Base-by-base conservation (phyloP, 2,888 invertebrate species). In the Trichogramma dendrolimi region DNA sequence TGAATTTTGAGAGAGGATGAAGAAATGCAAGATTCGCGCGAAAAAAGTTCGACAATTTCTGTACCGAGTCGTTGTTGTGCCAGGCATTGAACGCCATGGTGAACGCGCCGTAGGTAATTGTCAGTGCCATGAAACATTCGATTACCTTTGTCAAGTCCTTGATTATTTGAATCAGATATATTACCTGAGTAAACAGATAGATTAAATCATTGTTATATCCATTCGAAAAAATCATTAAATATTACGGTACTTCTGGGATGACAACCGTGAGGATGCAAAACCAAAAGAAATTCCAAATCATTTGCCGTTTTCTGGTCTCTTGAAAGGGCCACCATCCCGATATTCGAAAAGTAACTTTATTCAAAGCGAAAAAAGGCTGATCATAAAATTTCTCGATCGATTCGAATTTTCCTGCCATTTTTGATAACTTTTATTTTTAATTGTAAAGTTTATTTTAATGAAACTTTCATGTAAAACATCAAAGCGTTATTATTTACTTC, bases 271-370 rank as follows among this genome's bases (percentile, higher is more conserved):
- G 3, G 6, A 58, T 51, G 0, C 47, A 43, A 6, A 55, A 1
- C 39, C 11, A 50, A 5, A 46, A 8, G 1, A 38, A 5, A n/a
- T 5, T 10, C 1, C 8, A 6, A 27, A 63, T 50, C 5, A 50
- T 10, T 4, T n/a, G 38, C 41, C 46, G 54, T 4, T 10, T 14
- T 11, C n/a, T 51, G n/a, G 11, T 40, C n/a, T 43, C 4, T 54
- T 64, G 61, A 50, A 53, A 61, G 7, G 64, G 61, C 64, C 64
- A 64, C 4, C n/a, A 53, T 39, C 64, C 64, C 6, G 41, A 8
- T 6, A 41, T 10, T 3, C 6, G 4, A 2, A 64, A 47, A 40
- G 4, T 43, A 7, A 43, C 42, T 47, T 64, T 64, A 4, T 53
- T 59, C 14, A 61, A 6, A n/a, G 14, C 4, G 51, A 54, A 61